Conservation (phyloP, 2,113 vertebrate genomes). For the Cyprinodon brontotheroides region DNA sequence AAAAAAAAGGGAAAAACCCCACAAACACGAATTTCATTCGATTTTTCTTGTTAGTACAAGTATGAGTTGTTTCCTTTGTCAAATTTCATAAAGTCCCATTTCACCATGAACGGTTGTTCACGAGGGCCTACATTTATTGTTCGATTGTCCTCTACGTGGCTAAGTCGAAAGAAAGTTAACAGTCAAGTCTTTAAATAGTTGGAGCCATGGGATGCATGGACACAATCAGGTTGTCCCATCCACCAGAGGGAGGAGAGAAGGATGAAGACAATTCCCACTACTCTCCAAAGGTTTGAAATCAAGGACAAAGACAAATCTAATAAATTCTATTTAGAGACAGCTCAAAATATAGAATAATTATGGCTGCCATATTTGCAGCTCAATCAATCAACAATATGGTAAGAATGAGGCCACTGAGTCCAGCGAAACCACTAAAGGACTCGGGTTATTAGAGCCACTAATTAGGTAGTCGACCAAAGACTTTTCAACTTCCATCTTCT, state of each 20-base stretch:
- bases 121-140: conserved; percentile 37
- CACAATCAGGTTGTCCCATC: conserved; percentile 79
- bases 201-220: conserved; percentile 73
- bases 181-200: conserved; percentile 75
- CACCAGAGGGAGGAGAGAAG: conserved; percentile 63
- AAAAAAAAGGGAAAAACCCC: neutral
- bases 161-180: conserved; percentile 71
- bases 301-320: conserved; percentile 80
- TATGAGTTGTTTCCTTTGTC: neutral
- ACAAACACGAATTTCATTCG: neutral
- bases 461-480: conserved; percentile 62
- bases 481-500: conserved; percentile 52
- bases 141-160: conserved; percentile 58
- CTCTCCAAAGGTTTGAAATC: conserved; percentile 77
- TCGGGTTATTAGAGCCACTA: conserved; percentile 71
- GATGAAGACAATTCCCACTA: conserved; percentile 61
- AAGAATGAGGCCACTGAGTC: conserved; percentile 74
- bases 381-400: conserved; percentile 77
- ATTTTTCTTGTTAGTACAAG: conserved; percentile 1
- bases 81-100: neutral
- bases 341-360: conserved; percentile 80
- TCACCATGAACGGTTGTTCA: conserved; percentile 10
- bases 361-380: conserved; percentile 76
- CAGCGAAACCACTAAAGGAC: conserved; percentile 68
- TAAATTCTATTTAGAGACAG: conserved; percentile 79